Conservation (phyloP, 2,888 invertebrate species). For the Antitype chi region DNA sequence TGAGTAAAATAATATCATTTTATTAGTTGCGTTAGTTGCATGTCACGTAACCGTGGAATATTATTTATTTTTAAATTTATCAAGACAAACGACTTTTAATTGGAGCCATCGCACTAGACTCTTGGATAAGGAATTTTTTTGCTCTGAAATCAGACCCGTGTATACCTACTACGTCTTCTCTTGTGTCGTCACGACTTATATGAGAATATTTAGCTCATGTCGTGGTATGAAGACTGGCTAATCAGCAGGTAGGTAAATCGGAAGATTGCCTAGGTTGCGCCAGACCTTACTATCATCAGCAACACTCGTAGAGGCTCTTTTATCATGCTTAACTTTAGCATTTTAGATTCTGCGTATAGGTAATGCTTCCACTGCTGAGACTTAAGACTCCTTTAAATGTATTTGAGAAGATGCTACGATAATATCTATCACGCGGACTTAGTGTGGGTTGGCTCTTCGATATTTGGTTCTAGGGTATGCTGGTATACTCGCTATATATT, state of each 20-base stretch:
- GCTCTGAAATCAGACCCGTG: conserved; percentile 12
- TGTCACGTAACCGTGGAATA: conserved; percentile 42
- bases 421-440: background rate
- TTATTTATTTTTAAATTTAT: conserved; percentile 25
- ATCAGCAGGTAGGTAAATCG: background rate
- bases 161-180: background rate
- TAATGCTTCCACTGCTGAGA: no score
- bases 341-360: background rate
- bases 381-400: no score
- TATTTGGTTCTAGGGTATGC: background rate
- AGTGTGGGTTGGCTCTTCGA: background rate
- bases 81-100: conserved; percentile 15
- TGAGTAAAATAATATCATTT: conserved; percentile 57
- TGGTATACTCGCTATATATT: background rate
- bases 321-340: background rate
- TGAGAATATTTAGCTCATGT: background rate
- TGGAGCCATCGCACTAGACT: background rate
- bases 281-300: background rate
- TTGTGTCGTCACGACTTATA: background rate
- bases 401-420: no score
- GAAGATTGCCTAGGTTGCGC: background rate
- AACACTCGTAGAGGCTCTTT: no score
- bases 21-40: conserved; percentile 45
- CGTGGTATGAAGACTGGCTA: background rate
- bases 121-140: conserved; percentile 16